Evolutionary conservation across 2,113 vertebrate genomes (phyloP).

Genomic region (Grantiella picta): DNA sequence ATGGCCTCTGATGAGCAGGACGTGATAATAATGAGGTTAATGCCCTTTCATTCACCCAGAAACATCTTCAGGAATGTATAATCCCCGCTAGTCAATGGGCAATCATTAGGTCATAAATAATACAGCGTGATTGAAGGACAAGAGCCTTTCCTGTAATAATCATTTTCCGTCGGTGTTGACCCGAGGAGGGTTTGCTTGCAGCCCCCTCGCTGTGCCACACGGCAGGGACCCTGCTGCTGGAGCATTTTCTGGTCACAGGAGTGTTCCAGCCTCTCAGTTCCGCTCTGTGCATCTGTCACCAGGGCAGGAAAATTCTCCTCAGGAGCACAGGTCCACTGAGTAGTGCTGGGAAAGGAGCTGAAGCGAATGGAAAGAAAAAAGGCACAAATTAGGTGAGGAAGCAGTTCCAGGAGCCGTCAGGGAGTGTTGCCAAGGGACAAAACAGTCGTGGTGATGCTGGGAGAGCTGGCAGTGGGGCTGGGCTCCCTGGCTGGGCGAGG

Average conservation of each 20-base stretch:
- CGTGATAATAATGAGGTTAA: conserved; percentile 30
- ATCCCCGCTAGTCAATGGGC: conserved; percentile 27
- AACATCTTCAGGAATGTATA: conserved; percentile 3
- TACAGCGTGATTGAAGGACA: neutral
- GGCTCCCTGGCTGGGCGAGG: neutral
- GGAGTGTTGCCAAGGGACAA: neutral
- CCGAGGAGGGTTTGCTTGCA: neutral
- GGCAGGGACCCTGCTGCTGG: neutral
- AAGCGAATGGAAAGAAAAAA: neutral
- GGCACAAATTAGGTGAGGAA: neutral
- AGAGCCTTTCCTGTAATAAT: neutral
- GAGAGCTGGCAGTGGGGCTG: neutral
- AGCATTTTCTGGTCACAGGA: neutral
- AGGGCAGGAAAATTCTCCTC: neutral
- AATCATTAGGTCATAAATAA: conserved; percentile 56
- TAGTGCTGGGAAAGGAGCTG: neutral
- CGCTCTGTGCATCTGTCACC: neutral
- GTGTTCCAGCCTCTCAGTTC: neutral
- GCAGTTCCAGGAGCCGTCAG: neutral
- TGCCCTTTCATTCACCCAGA: conserved; percentile 50
- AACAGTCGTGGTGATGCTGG: neutral
- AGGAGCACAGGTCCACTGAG: neutral
- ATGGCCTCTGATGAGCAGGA: conserved; percentile 20
- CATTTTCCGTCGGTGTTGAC: neutral
- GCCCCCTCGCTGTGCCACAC: neutral